Evolutionary conservation across 1,140 invertebrate species (phyloP).

Genomic region (Lordiphosa collinella): DNA sequence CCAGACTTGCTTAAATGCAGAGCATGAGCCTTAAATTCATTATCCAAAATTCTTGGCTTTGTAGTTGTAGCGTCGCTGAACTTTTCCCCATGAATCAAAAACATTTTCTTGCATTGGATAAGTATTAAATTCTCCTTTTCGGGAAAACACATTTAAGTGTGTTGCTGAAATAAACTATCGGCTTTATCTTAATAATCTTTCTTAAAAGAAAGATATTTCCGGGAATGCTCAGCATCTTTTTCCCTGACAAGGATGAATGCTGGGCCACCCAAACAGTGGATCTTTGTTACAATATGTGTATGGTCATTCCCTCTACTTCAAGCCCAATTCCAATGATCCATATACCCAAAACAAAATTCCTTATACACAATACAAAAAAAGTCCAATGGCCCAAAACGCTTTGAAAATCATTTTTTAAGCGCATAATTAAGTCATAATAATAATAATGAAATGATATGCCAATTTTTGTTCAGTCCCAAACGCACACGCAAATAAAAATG

Average conservation of each 20-base stretch:
- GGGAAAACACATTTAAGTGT: too few relatives aligned
- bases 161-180: too few relatives aligned
- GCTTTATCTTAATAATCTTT: too few relatives aligned
- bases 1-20: too few relatives aligned
- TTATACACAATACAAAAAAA: conserved; percentile 6
- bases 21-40: too few relatives aligned
- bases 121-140: too few relatives aligned
- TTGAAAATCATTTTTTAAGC: conserved; percentile 56
- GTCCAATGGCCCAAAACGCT: conserved; percentile 49
- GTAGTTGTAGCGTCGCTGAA: too few relatives aligned
- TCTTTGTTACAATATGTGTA: neutral
- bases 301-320: conserved; percentile 8
- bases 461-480: conserved; percentile 36
- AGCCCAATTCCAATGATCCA: conserved; percentile 9
- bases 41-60: too few relatives aligned
- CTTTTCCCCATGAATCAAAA: too few relatives aligned
- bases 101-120: too few relatives aligned
- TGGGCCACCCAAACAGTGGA: neutral
- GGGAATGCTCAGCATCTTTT: too few relatives aligned
- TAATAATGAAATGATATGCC: conserved; percentile 63
- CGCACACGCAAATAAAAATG: conserved; percentile 57
- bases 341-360: conserved; percentile 9
- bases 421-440: conserved; percentile 77
- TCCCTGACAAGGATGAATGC: neutral
- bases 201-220: too few relatives aligned